Percentiles rank a stretch among this genome's conserved stretches.
Evolutionary conservation across 2,797 vertebrate genomes (phyloP).

Genomic region (Chromis chromis): DNA sequence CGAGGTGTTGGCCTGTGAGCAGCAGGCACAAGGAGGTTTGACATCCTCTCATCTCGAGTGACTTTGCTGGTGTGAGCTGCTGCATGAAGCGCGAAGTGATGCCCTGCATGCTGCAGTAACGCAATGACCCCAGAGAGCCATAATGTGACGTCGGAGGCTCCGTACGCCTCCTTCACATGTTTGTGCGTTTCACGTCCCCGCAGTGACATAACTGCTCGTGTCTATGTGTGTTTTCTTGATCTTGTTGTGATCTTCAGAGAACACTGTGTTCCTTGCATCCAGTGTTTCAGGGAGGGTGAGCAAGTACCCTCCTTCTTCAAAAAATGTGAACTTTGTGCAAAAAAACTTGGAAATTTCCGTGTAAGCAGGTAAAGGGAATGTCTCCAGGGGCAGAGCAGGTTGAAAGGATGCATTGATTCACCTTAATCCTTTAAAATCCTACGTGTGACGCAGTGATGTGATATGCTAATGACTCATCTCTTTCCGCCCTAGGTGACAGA

Average conservation of each 20-base stretch:
- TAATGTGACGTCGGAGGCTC: conserved; percentile 4
- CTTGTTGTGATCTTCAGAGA: conserved; percentile 50
- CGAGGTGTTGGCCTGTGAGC: conserved; percentile 27
- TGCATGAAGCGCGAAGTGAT: conserved; percentile 48
- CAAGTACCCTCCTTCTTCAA: conserved; percentile 12
- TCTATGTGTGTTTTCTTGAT: conserved; percentile 33
- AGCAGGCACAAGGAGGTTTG: conserved; percentile 13
- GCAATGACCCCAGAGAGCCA: conserved; percentile 36
- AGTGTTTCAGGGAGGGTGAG: conserved; percentile 17
- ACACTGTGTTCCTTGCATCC: conserved; percentile 31
- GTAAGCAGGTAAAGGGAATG: conserved; percentile 33
- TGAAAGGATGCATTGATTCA: conserved; percentile 56
- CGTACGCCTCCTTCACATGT: conserved; percentile 17
- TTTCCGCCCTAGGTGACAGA: conserved; percentile 88
- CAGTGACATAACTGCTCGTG: conserved; percentile 39
- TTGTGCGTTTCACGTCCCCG: conserved; percentile 18
- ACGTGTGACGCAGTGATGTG: conserved; percentile 42
- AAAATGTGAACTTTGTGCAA: conserved; percentile 28
- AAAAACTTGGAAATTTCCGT: conserved; percentile 24
- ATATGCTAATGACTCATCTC: conserved; percentile 54
- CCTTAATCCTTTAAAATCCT: conserved; percentile 60
- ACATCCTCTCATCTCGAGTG: conserved; percentile 44
- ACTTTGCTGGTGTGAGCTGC: conserved; percentile 34
- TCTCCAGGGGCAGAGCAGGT: conserved; percentile 41
- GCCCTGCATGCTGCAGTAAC: conserved; percentile 15